Evolutionary conservation across 2,797 vertebrate species (phyloP), one percentile per base, ranked within the genome.

Genomic region (Diceros bicornis): DNA sequence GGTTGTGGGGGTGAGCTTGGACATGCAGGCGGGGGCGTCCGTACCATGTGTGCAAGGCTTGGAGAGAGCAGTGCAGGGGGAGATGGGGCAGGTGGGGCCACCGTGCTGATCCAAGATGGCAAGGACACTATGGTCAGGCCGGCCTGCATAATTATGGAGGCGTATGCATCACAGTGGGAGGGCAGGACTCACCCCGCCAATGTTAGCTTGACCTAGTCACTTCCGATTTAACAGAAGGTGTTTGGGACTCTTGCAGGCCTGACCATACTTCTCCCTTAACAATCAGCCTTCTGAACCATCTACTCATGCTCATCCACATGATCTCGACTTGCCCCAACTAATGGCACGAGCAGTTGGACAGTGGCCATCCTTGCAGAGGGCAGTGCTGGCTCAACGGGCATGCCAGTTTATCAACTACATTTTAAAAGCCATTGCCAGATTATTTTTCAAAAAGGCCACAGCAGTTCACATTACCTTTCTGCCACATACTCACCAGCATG

Each of bases 341-440:
- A 13, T 0, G 47, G 25, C 25, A 8, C 0, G 6, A n/a, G 8
- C 18, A 6, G 32, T 2, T 1, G 74, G 21, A 14, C 32, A 5
- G 13, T 0, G 12, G 71, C 37, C 47, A 8, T 18, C 34, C 11
- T 1, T 0, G 37, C 34, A 13, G 57, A 8, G 64, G 37, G 64
- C n/a, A n/a, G 44, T 18, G 64, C 64, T 16, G 47, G 59, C 44
- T 52, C 59, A 0, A 6, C 4, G 4, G 41, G 12, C 47, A 6
- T 32, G 20, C 1, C 6, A 12, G 47, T 4, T 21, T 5, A 72
- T 87, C 34, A 32, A 2, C 2, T 4, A 5, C 4, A 20, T 20
- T 37, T 41, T 14, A 37, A 52, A 20, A 86, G n/a, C 52, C 11
- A 4, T 7, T 34, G 34, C 61, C 92, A 62, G 59, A 61, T 14